These are phyloP conservation scores for Cynaeus angustus DNA, from an alignment of 2,888 invertebrate genomes.

Conservation along the genomic window DNA sequence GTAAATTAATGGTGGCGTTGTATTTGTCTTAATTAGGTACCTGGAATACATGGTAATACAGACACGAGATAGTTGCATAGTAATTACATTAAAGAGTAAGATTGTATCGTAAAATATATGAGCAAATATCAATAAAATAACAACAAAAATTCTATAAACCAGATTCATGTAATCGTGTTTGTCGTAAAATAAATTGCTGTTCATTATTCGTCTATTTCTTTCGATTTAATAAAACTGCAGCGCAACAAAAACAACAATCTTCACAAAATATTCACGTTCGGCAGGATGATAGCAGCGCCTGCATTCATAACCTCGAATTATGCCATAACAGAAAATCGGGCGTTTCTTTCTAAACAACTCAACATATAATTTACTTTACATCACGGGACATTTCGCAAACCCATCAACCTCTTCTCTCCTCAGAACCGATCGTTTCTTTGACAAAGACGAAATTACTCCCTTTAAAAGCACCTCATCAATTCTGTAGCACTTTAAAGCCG, in stretches of 20 bases:
- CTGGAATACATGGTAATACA: neutral
- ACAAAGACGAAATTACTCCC: constrained; percentile 48
- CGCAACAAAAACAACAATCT: neutral
- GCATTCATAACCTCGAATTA: neutral
- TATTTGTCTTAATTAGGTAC: neutral
- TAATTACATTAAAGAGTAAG: neutral
- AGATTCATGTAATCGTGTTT: neutral
- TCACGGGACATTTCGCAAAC: constrained; percentile 11
- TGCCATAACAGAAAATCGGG: too few relatives aligned
- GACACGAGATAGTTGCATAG: neutral
- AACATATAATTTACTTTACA: constrained; percentile 3
- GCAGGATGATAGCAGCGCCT: neutral
- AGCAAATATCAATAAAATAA: constrained; percentile 1
- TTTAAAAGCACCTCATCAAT: constrained; percentile 36
- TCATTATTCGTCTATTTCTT: constrained; percentile 2
- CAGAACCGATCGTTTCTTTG: constrained; percentile 3
- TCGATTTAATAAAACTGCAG: constrained; percentile 2
- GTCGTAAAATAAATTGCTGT: neutral
- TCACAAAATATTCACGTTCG: neutral
- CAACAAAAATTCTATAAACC: neutral
- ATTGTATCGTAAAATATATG: neutral
- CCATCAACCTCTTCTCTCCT: constrained; percentile 1
- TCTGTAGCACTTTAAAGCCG: constrained; percentile 21
- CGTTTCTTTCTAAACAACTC: neutral
- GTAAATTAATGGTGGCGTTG: neutral